phyloP scores from a whole-genome alignment of 2,113 vertebrate species.

The Corythornis cristatus region DNA sequence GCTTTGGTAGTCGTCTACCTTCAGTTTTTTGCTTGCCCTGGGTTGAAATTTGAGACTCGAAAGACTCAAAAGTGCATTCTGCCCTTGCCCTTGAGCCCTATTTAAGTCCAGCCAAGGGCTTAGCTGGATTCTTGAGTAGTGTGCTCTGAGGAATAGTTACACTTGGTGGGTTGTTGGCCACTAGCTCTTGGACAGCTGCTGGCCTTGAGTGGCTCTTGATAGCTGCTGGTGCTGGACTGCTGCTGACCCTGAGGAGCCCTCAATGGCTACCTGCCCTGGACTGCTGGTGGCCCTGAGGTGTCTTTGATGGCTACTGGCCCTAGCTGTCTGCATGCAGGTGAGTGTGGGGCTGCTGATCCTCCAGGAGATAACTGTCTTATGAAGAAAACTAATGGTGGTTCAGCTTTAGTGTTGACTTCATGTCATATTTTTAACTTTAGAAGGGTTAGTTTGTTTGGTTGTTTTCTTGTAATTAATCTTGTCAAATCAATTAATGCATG shows the following conservation, averaged over 20 bases:
- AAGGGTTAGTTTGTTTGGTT: background rate
- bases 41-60: background rate
- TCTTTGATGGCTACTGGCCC: background rate
- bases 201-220: no score
- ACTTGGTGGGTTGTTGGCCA: no score
- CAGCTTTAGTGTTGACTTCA: background rate
- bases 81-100: background rate
- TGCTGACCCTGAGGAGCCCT: no score
- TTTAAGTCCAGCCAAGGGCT: rapidly evolving
- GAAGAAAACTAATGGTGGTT: background rate
- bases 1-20: background rate
- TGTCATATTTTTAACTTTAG: background rate
- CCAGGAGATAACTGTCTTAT: background rate
- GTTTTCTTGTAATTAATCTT: background rate
- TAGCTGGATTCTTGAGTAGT: rapidly evolving
- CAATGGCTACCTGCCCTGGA: background rate
- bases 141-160: no score
- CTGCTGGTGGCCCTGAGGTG: no score
- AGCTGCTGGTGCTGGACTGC: no score
- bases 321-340: background rate
- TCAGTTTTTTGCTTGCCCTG: background rate
- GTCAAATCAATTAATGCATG: background rate
- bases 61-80: background rate
- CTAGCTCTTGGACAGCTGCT: no score
- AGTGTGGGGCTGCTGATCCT: background rate